Base-by-base conservation (phyloP, 2,888 invertebrate genomes). In the Rhagium mordax region DNA sequence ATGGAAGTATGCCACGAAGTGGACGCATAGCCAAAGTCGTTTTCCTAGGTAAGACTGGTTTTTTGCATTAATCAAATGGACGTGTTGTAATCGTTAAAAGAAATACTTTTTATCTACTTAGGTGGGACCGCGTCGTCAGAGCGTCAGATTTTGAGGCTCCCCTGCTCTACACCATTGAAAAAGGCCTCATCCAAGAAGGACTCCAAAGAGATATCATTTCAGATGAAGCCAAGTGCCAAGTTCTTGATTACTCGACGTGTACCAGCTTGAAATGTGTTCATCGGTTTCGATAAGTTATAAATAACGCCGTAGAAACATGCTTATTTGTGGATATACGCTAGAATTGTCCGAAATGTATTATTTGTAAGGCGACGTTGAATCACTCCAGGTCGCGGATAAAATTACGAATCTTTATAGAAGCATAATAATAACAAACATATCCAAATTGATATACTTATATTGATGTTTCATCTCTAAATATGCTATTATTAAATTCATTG, bases 1-100 rank as follows among this genome's bases (percentile, higher is more conserved):
- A 96, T 97, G 95, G 97, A 97, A 89, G 96, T 97, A 77, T 96
- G 96, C 89, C 97, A 97, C 87, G 97, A 97, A 88, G 92, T 95
- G 87, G 95, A 94, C 87, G 91, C 91, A 88, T 91, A 91, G 91
- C 91, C 90, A 86, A 91, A 90, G 88, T 90, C 86, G 59, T 87
- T 87, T 72, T 82, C 82, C 81, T 82, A 82, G 82, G 82, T 78
- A 68, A 66, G 67, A 65, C n/a, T 1, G n/a, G 6, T 24, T 13
- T 4, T 4, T n/a, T n/a, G 13, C n/a, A n/a, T 41, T 2, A 41
- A n/a, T 41, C 2, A 41, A 3, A 24, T 24, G 24, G 6, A 24
- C 24, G 24, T 24, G 6, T 24, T 24, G 3, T 6, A 24, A 24
- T 2, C 41, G 13, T 13, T 13, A 0, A 33, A 33, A 33, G 13